Evolutionary conservation across 2,113 vertebrate genomes (phyloP), one percentile per base, ranked within the genome.

Genomic region (Herpailurus yagouaroundi): DNA sequence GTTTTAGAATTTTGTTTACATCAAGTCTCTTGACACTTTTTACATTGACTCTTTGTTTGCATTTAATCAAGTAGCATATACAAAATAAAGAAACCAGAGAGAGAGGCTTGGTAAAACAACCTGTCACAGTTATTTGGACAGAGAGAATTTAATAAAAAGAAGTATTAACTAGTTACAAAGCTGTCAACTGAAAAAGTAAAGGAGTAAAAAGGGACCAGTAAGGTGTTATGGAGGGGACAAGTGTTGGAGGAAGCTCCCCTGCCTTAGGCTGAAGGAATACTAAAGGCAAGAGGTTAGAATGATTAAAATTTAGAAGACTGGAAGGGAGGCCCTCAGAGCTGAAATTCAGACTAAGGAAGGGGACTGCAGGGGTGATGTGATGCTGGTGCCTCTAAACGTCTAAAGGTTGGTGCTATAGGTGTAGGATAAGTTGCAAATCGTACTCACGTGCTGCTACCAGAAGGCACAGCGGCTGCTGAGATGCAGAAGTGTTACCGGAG

Each of bases 61-160:
- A 52, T 50, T 19, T 79, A 71, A 89, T 85, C 31, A 60, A 81
- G 50, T 29, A 95, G 33, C 38, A 81, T 4, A 38, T 18, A n/a
- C 8, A 63, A 95, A 95, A 31, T 50, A 71, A 77, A 92, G 31
- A 85, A 77, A 81, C 31, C 25, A 74, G 74, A 9, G 27, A 90
- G 21, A 96, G 50, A 95, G 31, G 94, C 29, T 87, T 81, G 77
- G 57, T 48, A 77, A 77, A 94, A 95, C 60, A 90, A 89, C 25
- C 69, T 91, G 8, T 36, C 60, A 85, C 66, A 60, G 33, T 52
- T 69, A 82, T 69, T 82, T 64, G 82, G 69, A 80, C 45, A 92
- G 50, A 94, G 36, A 85, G 23, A 69, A 86, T 83, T 64, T 68
- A 80, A 79, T 31, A 77, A 23, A 66, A 63, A 50, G 25, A 81